A percentile compares a stretch with the other conserved stretches of the same genome.
Conservation (phyloP, 92 coral and sea anemone species). For the Meandrina meandrites region DNA sequence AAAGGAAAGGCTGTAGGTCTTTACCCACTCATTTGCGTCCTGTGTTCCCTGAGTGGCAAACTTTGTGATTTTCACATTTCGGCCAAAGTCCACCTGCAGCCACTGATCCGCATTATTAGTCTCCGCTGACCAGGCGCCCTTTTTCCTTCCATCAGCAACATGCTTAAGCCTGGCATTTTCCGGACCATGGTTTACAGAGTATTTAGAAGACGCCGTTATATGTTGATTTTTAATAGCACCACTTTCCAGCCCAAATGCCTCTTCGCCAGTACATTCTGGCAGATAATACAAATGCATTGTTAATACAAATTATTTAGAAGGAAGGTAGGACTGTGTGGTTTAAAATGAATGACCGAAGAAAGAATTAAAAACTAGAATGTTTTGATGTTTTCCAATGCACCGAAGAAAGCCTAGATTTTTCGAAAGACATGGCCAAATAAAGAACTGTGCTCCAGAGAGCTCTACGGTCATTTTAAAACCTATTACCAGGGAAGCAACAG, state of each 20-base stretch:
- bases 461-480: no score
- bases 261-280: neutral
- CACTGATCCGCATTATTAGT: neutral
- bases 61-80: slow-evolving; percentile 7
- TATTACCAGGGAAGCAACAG: no score
- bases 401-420: no score
- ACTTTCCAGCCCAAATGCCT: neutral
- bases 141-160: neutral
- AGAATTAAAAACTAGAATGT: no score
- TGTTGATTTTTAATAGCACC: neutral
- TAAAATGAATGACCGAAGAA: no score
- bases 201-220: neutral
- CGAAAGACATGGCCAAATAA: no score
- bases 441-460: no score
- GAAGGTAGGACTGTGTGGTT: no score
- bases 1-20: neutral
- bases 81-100: neutral
- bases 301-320: no score
- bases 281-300: neutral
- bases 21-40: neutral
- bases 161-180: neutral
- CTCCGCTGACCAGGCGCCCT: slow-evolving; percentile 3
- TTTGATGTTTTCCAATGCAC: no score
- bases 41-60: neutral
- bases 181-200: neutral